phyloP scores from a whole-genome alignment of 2,113 vertebrate genomes.

The Tachycineta bicolor region DNA sequence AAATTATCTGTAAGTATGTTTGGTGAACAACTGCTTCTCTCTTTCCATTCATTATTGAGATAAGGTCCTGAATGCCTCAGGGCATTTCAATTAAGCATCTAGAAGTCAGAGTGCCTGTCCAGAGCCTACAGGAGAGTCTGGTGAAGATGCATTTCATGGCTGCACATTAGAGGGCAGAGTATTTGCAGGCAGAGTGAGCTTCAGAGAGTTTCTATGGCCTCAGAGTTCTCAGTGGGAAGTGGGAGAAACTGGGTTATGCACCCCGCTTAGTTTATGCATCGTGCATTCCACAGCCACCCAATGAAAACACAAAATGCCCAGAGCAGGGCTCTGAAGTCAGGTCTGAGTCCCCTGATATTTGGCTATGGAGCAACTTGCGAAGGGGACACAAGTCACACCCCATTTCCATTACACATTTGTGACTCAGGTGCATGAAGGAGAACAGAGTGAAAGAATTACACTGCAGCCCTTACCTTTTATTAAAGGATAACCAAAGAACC shows the following conservation, averaged over 20 bases:
- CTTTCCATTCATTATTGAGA: neutral
- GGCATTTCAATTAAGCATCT: neutral
- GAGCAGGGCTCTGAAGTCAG: neutral
- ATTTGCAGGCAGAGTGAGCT: neutral
- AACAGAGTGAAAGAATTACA: neutral
- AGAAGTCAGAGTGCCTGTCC: neutral
- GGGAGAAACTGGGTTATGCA: neutral
- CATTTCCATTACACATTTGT: neutral
- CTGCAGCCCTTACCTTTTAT: neutral
- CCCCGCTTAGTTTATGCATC: neutral
- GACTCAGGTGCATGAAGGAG: neutral
- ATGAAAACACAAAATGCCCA: neutral
- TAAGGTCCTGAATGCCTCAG: neutral
- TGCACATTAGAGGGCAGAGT: neutral
- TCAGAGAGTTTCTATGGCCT: neutral
- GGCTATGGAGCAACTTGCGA: neutral
- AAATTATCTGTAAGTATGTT: neutral
- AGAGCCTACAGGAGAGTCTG: neutral
- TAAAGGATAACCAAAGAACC: neutral
- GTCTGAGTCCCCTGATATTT: neutral
- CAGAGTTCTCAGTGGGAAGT: neutral
- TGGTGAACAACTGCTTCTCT: neutral
- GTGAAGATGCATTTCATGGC: neutral
- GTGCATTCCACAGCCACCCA: neutral
- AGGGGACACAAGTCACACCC: neutral